phyloP scores from a whole-genome alignment of 2,113 vertebrate species.

The Oreochromis tanganicae region DNA sequence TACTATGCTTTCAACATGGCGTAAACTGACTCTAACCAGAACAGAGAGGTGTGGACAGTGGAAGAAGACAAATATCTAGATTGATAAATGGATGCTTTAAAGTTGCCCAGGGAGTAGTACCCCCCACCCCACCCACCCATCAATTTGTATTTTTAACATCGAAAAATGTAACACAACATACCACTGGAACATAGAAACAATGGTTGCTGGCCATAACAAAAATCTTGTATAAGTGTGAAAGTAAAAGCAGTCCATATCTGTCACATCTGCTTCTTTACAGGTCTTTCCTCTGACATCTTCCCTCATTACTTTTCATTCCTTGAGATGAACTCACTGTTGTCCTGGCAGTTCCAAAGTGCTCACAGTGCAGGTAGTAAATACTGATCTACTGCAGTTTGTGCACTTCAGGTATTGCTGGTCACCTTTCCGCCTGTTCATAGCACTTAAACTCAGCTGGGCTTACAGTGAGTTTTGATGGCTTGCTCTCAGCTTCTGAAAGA shows the following conservation, averaged over 20 bases:
- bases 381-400: conserved; percentile 92
- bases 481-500: conserved; percentile 83
- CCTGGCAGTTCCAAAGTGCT: conserved; percentile 96
- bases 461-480: conserved; percentile 92
- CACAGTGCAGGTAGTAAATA: conserved; percentile 96
- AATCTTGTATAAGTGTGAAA: neutral
- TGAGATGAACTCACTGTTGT: conserved; percentile 30
- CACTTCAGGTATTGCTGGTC: conserved; percentile 90
- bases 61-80: neutral
- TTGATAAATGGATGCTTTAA: neutral
- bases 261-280: neutral
- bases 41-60: neutral
- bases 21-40: neutral
- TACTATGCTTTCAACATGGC: neutral
- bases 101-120: neutral
- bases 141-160: neutral
- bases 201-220: neutral
- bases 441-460: conserved; percentile 10
- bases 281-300: neutral
- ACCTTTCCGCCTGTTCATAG: neutral
- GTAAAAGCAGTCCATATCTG: neutral
- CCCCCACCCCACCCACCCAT: neutral
- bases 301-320: neutral
- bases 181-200: neutral
- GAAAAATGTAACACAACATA: neutral